Percentiles rank a stretch among this genome's conserved stretches.
These are phyloP conservation scores for Phlogophora meticulosa DNA, from an alignment of 2,888 invertebrate genomes.

Conservation along the genomic window DNA sequence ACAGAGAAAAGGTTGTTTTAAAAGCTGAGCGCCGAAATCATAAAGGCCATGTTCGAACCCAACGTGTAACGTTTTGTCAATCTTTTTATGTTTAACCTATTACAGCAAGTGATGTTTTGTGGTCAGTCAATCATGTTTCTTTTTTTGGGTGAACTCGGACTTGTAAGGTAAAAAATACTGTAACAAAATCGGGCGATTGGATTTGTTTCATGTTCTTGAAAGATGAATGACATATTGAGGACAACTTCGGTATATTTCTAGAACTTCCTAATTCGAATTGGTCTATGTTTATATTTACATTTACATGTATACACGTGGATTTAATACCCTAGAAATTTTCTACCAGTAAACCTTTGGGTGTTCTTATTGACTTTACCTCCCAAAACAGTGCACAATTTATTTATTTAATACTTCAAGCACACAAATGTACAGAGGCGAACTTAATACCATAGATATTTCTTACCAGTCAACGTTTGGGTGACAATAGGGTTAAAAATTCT, in stretches of 20 bases:
- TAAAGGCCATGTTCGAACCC: conserved; percentile 20
- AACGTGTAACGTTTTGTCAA: conserved; percentile 41
- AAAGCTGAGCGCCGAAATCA: conserved; percentile 48
- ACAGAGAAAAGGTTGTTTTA: conserved; percentile 52
- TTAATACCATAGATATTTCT: too few relatives aligned
- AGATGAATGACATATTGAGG: conserved; percentile 27
- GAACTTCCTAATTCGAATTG: background rate
- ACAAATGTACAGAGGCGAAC: too few relatives aligned
- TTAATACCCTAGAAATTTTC: too few relatives aligned
- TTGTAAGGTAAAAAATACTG: conserved; percentile 2
- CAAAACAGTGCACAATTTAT: too few relatives aligned
- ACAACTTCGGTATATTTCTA: background rate
- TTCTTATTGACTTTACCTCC: too few relatives aligned
- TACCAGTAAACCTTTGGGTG: too few relatives aligned
- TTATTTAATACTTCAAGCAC: too few relatives aligned
- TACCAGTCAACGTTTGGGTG: too few relatives aligned
- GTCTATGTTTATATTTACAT: background rate
- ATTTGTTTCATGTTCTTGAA: conserved; percentile 6
- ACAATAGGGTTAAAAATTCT: too few relatives aligned
- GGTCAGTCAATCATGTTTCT: conserved; percentile 38
- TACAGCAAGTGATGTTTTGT: conserved; percentile 40
- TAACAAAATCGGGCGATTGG: conserved; percentile 9
- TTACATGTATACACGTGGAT: too few relatives aligned
- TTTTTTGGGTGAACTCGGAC: conserved; percentile 8
- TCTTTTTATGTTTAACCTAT: conserved; percentile 44